A percentile compares a stretch with the other conserved stretches of the same genome.
Conservation (phyloP, 2,888 invertebrate genomes). For the Agrochola lota region DNA sequence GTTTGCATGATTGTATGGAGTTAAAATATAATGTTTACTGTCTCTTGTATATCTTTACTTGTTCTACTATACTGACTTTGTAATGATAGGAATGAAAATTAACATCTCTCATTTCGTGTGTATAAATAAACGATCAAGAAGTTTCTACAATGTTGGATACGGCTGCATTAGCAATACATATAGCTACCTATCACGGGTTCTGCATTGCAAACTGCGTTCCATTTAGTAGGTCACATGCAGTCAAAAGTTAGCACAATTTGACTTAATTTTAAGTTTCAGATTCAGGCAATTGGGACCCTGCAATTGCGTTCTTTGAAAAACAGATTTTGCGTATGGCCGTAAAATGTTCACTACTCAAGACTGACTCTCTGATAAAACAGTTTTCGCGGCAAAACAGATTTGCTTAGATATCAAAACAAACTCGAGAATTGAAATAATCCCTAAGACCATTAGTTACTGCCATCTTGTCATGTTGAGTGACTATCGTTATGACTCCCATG, state of each 20-base stretch:
- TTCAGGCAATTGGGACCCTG: background rate
- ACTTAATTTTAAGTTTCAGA: background rate
- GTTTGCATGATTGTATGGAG: background rate
- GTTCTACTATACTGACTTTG: background rate
- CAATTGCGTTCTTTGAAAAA: background rate
- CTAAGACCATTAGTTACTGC: constrained; percentile 16
- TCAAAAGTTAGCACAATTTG: background rate
- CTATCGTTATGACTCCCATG: background rate
- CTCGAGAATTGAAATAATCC: constrained; percentile 1
- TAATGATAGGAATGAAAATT: background rate
- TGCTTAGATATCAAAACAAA: background rate
- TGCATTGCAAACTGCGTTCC: too few relatives aligned
- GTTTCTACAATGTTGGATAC: background rate
- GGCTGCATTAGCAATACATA: background rate
- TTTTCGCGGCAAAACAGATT: background rate
- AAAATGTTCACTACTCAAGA: background rate
- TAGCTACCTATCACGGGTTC: background rate
- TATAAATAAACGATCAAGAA: background rate
- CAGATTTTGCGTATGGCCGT: background rate
- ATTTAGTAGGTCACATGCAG: background rate
- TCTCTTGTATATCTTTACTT: background rate
- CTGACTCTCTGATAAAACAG: background rate
- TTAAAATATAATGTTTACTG: background rate
- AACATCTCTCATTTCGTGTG: background rate
- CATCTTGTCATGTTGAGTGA: constrained; percentile 10